Base-by-base conservation (phyloP, 1,140 invertebrate species). In the Calliphora vicina region DNA sequence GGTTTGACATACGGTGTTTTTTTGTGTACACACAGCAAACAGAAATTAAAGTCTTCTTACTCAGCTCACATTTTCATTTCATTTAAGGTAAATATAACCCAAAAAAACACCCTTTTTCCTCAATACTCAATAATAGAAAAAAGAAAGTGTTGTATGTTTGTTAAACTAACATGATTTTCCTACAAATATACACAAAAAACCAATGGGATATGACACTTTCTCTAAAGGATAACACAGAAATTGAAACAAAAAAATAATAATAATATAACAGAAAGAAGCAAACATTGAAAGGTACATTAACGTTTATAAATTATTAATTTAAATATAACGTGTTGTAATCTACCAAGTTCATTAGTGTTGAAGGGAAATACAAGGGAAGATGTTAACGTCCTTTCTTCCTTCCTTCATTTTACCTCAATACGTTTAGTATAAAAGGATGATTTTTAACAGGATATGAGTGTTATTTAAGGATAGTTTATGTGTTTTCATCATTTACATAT, bases 231-330 rank as follows among this genome's bases (percentile, higher is more conserved):
- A 35, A 27, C n/a, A n/a, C n/a, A 8, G 35, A 35, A 35, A 35
- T 1, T 13, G 10, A 0, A 26, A 72, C 23, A 72, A n/a, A 74
- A 27, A 50, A 12, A 50, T n/a, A n/a, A n/a, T n/a, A n/a, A n/a
- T n/a, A 50, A 50, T 50, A 13, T 17, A 27, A 15, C 13, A 74
- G 17, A 74, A 15, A 29, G 72, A 74, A 74, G 10, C 6, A 35
- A 35, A 35, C 35, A 35, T 50, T 50, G 45, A 50, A 72, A 29
- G 27, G 27, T n/a, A 35, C 72, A 35, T 35, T 74, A 74, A 35
- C 29, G 72, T 74, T 74, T 74, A 29, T 74, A 74, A 74, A 35
- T 74, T 74, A 74, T 74, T 74, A 74, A 74, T 74, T 74, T 35
- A 74, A 74, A 74, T 74, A 74, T 74, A 74, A 74, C 27, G 72